Conservation (phyloP, 2,113 vertebrate genomes). For the Misgurnus mizolepis region DNA sequence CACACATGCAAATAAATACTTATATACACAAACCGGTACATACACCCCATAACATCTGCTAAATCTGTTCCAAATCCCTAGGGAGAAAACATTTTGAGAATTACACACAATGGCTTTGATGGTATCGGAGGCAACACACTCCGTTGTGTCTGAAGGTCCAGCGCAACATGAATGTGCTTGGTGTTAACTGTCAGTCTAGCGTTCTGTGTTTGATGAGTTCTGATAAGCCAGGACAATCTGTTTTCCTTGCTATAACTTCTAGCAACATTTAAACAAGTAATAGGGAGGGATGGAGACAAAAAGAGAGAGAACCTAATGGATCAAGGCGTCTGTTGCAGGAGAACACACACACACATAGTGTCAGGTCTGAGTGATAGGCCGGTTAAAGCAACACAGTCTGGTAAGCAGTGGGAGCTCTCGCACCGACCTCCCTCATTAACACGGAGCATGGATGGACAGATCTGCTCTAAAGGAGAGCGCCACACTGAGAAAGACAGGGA, state of each 20-base stretch:
- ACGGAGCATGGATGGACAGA: conserved; percentile 34
- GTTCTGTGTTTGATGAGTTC: conserved; percentile 40
- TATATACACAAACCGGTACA: conserved; percentile 7
- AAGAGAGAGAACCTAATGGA: conserved; percentile 22
- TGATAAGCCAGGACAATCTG: conserved; percentile 46
- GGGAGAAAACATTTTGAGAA: conserved; percentile 25
- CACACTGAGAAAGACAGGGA: conserved; percentile 27
- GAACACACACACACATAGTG: conserved; percentile 28
- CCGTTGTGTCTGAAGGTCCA: conserved; percentile 7
- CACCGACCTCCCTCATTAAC: conserved; percentile 50
- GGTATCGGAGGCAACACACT: conserved; percentile 14
- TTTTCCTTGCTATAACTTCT: conserved; percentile 39
- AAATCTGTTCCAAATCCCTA: neutral
- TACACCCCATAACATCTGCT: conserved; percentile 3
- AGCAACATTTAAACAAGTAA: conserved; percentile 43
- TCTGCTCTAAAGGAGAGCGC: conserved; percentile 26
- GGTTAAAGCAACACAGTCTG: conserved; percentile 39
- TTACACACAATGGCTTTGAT: conserved; percentile 17
- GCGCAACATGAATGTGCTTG: conserved; percentile 6
- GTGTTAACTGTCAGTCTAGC: conserved; percentile 38
- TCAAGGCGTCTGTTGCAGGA: conserved; percentile 28
- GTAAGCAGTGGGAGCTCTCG: conserved; percentile 39
- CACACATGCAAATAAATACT: neutral
- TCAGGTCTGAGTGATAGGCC: conserved; percentile 44
- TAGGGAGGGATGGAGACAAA: neutral